Evolutionary conservation across 2,113 vertebrate genomes (phyloP).

Genomic region (Eolophus roseicapilla): DNA sequence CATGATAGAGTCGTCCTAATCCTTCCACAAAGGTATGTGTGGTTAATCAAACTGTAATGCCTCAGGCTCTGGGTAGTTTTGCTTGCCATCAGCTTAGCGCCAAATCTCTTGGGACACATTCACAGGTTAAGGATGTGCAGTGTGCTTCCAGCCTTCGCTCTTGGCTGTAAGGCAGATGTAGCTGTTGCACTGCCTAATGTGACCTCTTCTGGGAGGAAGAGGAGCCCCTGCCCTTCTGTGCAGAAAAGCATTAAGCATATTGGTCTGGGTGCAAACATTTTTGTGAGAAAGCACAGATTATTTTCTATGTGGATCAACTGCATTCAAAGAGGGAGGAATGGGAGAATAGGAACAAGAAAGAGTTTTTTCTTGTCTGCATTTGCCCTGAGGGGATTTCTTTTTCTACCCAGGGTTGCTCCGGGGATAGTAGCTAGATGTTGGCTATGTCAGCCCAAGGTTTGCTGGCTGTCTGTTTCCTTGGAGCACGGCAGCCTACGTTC

Average conservation of each 20-base stretch:
- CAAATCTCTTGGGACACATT: not conserved
- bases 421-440: not conserved
- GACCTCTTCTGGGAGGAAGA: not conserved
- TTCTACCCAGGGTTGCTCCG: not conserved
- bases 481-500: accelerated
- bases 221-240: not conserved
- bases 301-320: not conserved
- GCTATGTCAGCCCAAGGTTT: not conserved
- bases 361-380: not conserved
- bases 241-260: not conserved
- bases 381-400: not conserved
- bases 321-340: not conserved
- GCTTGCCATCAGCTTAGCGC: conserved; percentile 32
- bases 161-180: not conserved
- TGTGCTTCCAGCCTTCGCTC: not conserved
- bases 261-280: not conserved
- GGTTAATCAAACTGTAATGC: conserved; percentile 11
- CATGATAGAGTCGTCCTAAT: conserved; percentile 34
- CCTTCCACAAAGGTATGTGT: conserved; percentile 26
- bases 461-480: not conserved
- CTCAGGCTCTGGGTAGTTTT: not conserved
- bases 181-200: not conserved
- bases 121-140: not conserved
- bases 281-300: not conserved
- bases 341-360: not conserved